Percentiles rank a stretch among this genome's conserved stretches.
phyloP scores from a whole-genome alignment of 2,797 vertebrate genomes.

The Sciurus vulgaris region DNA sequence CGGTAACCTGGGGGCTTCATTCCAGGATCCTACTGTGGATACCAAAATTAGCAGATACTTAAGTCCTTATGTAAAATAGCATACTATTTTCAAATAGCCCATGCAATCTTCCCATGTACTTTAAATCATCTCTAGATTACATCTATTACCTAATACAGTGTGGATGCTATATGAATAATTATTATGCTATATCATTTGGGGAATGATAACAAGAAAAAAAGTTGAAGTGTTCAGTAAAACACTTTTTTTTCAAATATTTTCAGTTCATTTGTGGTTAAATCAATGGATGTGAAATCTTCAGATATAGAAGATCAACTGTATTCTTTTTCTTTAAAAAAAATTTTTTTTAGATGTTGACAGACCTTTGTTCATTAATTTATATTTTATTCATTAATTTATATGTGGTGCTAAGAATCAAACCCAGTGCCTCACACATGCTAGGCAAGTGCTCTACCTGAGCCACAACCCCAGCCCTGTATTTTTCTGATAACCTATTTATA shows the following conservation, averaged over 20 bases:
- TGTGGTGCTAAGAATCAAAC: too few species aligned
- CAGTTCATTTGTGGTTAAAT: neutral
- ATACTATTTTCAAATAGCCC: too few species aligned
- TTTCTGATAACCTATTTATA: conserved; percentile 4
- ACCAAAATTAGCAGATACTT: neutral
- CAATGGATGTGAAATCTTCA: neutral
- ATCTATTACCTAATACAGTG: too few species aligned
- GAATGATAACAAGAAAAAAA: neutral
- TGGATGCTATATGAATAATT: neutral
- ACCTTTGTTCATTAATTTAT: too few species aligned
- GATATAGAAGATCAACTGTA: neutral
- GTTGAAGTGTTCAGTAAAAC: neutral
- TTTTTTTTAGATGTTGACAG: too few species aligned
- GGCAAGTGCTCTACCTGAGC: too few species aligned
- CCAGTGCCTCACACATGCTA: too few species aligned
- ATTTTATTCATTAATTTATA: too few species aligned
- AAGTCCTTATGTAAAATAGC: neutral
- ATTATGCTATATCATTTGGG: neutral
- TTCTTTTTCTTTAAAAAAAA: neutral
- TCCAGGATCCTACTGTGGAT: neutral
- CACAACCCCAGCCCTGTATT: neutral
- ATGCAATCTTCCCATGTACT: too few species aligned
- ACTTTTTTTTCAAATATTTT: neutral
- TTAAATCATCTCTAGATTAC: neutral
- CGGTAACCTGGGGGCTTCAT: neutral